Percentiles rank a stretch among this genome's conserved stretches.
Evolutionary conservation across 2,888 invertebrate species (phyloP).

Genomic region (Palloptera scutellata): DNA sequence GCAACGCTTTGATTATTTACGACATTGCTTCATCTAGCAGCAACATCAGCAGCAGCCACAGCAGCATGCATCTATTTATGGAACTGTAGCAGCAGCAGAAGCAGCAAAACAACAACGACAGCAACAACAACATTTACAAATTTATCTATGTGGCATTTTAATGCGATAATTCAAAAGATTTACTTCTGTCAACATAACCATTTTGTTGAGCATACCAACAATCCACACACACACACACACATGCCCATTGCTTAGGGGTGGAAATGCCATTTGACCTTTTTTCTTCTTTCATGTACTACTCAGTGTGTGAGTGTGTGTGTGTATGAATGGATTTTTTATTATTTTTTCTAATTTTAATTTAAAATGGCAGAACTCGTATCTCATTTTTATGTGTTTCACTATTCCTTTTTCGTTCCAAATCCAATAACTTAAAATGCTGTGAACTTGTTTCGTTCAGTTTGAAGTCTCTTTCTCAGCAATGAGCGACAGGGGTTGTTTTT

Average conservation of each 20-base stretch:
- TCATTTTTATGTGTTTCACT: conserved; percentile 51
- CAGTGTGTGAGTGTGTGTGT: conserved; percentile 12
- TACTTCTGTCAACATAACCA: conserved; percentile 63
- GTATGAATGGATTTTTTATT: conserved; percentile 16
- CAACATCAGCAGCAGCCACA: neutral
- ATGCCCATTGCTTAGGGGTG: conserved; percentile 35
- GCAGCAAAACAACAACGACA: conserved; percentile 17
- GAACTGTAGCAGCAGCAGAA: conserved; percentile 5
- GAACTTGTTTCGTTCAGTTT: neutral
- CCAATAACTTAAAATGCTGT: conserved; percentile 29
- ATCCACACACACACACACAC: conserved; percentile 28
- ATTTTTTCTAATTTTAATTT: conserved; percentile 42
- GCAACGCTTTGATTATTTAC: conserved; percentile 48
- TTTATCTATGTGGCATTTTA: conserved; percentile 53
- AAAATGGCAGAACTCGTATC: conserved; percentile 62
- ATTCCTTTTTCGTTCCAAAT: conserved; percentile 27
- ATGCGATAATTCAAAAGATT: conserved; percentile 62
- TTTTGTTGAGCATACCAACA: conserved; percentile 37
- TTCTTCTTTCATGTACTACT: conserved; percentile 37
- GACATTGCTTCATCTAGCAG: conserved; percentile 54
- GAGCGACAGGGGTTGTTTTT: too few relatives aligned
- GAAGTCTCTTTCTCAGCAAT: too few relatives aligned
- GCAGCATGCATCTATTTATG: too few relatives aligned
- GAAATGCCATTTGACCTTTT: conserved; percentile 39
- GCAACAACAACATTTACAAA: conserved; percentile 30